Evolutionary conservation across 2,888 invertebrate genomes (phyloP).

Genomic region (Stenichneumon culpator): DNA sequence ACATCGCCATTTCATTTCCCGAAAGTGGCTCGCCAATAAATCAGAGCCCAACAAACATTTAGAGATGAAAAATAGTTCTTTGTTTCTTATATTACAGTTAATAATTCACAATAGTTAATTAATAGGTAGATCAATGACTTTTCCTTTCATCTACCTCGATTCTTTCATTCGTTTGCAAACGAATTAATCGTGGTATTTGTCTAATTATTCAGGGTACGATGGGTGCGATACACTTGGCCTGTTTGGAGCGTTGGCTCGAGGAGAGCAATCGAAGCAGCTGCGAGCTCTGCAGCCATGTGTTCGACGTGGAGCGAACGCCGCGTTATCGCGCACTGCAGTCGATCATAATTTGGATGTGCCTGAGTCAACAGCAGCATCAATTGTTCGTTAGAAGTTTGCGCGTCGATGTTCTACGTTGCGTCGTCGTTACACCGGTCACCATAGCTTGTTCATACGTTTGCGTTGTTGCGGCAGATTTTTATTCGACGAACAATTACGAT

Average conservation of each 20-base stretch:
- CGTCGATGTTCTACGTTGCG: conserved; percentile 87
- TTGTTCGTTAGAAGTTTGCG: conserved; percentile 82
- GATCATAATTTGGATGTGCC: conserved; percentile 87
- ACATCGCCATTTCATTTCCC: not conserved
- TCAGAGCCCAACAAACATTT: not conserved
- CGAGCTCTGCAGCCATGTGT: conserved; percentile 90
- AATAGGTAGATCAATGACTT: conserved; percentile 15
- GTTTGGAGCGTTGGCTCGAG: conserved; percentile 92
- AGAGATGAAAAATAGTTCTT: conserved; percentile 42
- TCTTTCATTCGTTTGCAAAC: conserved; percentile 5
- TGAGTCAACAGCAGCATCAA: conserved; percentile 78
- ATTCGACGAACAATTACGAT: conserved; percentile 85
- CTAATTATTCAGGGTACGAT: conserved; percentile 88
- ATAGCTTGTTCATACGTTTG: conserved; percentile 86
- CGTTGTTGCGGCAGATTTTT: conserved; percentile 86
- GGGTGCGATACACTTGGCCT: conserved; percentile 90
- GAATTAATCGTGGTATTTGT: conserved; percentile 74
- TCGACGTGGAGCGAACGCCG: conserved; percentile 88
- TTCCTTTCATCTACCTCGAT: not conserved
- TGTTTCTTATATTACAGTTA: conserved; percentile 38
- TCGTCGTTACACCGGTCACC: conserved; percentile 87
- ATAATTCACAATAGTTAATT: conserved; percentile 29
- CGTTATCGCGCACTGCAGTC: conserved; percentile 87
- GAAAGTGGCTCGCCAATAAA: not conserved
- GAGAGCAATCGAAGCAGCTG: conserved; percentile 90